Evolutionary conservation across 2,797 vertebrate genomes (phyloP).

Genomic region (Triplophysa bombifrons): DNA sequence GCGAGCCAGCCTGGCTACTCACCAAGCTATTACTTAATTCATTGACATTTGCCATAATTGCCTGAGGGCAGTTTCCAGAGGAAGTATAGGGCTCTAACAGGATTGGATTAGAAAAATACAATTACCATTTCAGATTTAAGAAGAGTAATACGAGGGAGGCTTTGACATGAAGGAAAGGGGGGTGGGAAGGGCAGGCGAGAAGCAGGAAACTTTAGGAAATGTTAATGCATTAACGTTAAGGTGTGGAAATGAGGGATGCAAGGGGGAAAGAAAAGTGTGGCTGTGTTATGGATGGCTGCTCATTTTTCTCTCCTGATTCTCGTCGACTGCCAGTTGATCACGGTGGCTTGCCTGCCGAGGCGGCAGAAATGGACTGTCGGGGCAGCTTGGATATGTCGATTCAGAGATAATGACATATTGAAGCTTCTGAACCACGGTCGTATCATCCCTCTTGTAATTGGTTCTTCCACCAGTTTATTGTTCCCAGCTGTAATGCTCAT

Average conservation of each 20-base stretch:
- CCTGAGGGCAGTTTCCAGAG: conserved; percentile 74
- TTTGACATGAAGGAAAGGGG: conserved; percentile 41
- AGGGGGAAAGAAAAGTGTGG: conserved; percentile 34
- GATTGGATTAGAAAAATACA: conserved; percentile 81
- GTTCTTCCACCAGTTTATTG: conserved; percentile 91
- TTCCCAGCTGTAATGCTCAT: conserved; percentile 88
- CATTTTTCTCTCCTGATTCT: conserved; percentile 51
- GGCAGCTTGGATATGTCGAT: conserved; percentile 83
- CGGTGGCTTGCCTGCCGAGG: conserved; percentile 67
- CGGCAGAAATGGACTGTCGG: conserved; percentile 70
- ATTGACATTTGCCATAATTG: conserved; percentile 83
- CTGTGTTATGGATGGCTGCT: conserved; percentile 60
- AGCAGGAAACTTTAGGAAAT: conserved; percentile 50
- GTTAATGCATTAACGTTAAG: conserved; percentile 53
- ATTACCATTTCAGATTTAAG: conserved; percentile 77
- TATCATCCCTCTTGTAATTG: conserved; percentile 90
- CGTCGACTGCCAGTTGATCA: conserved; percentile 63
- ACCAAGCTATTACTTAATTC: conserved; percentile 84
- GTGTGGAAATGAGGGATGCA: conserved; percentile 41
- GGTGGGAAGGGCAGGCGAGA: conserved; percentile 6
- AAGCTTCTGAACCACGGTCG: conserved; percentile 85
- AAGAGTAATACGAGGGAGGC: conserved; percentile 66
- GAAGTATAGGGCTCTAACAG: conserved; percentile 72
- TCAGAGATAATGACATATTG: conserved; percentile 94
- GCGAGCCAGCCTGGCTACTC: conserved; percentile 69